Evolutionary conservation across 1,140 invertebrate genomes (phyloP), one percentile per base, ranked within the genome.

Genomic region (Ceratoteleas bidentatus): DNA sequence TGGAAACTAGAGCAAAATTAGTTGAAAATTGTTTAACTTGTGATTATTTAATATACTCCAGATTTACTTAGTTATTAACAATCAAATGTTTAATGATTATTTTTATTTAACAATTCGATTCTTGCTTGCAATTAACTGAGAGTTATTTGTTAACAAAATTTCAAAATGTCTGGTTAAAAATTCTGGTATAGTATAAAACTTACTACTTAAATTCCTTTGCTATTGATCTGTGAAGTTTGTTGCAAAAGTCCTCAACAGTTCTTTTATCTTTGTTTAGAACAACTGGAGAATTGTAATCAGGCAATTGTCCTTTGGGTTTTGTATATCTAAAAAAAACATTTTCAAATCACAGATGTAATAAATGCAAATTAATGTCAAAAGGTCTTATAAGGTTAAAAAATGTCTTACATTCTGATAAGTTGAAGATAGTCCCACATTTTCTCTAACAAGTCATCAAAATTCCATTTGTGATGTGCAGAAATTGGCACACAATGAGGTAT

Each of bases 121-220:
- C 24, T 24, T 2, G 24, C 24, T 24, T 24, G 1, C 24, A 2
- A 24, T 24, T 24, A 4, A 24, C 4, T 4, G 24, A 1, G 24
- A 24, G 24, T 24, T 24, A 24, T 24, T 24, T 24, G 24, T 24
- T 1, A 24, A 24, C 1, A 24, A 24, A 24, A 43, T 43, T 43
- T 6, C 1, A 43, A 9, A 43, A 10, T 43, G 0, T 2, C 2
- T 43, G 1, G 45, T 6, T 49, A 11, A 14, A 53, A 45, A n/a
- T n/a, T n/a, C n/a, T n/a, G n/a, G n/a, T n/a, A n/a, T n/a, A n/a
- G n/a, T n/a, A n/a, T n/a, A n/a, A n/a, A 50, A 93, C 95, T 94
- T 93, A 99, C 97, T 99, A 98, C 96, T 99, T 99, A 88, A 99
- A 99, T 92, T 99, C 98, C 92, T 99, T 99, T 34, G 98, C 96